Percentiles rank a stretch among this genome's conserved stretches.
Evolutionary conservation across 2,888 invertebrate genomes (phyloP).

Genomic region (Phytoseiulus persimilis): DNA sequence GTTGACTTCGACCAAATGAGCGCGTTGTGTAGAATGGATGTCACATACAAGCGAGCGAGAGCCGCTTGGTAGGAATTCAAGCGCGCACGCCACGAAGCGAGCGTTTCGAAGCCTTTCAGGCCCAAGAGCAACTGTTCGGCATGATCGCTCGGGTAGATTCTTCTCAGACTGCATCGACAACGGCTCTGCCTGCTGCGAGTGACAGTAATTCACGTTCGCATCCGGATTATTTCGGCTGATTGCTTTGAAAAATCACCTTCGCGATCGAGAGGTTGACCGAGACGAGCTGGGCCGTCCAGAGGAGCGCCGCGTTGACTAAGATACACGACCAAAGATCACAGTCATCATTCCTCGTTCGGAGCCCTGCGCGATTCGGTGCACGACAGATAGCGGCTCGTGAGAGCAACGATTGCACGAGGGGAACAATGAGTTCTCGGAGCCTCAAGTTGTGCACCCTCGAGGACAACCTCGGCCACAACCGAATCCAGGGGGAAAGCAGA

Average conservation of each 20-base stretch:
- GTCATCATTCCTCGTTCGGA: not conserved
- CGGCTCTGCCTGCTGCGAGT: not conserved
- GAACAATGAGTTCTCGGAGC: too few species aligned
- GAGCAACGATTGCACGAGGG: too few species aligned
- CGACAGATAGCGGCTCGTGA: too few species aligned
- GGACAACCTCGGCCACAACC: too few species aligned
- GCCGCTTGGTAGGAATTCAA: not conserved
- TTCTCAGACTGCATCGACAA: not conserved
- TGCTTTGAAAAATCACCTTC: constrained; percentile 26
- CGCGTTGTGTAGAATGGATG: not conserved
- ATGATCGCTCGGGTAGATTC: not conserved
- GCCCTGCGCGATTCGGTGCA: not conserved
- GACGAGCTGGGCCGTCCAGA: not conserved
- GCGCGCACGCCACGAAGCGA: not conserved
- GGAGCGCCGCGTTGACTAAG: too few species aligned
- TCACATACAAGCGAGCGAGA: not conserved
- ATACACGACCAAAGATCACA: not conserved
- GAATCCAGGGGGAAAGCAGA: too few species aligned
- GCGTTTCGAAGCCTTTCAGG: not conserved
- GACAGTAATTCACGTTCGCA: constrained; percentile 36
- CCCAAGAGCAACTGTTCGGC: not conserved
- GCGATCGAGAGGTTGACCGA: not conserved
- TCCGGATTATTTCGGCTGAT: constrained; percentile 24
- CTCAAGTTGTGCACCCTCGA: too few species aligned
- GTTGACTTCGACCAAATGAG: not conserved